Percentiles rank a stretch among this genome's conserved stretches.
Conservation (phyloP, 2,113 vertebrate genomes). For the Hippotragus niger region DNA sequence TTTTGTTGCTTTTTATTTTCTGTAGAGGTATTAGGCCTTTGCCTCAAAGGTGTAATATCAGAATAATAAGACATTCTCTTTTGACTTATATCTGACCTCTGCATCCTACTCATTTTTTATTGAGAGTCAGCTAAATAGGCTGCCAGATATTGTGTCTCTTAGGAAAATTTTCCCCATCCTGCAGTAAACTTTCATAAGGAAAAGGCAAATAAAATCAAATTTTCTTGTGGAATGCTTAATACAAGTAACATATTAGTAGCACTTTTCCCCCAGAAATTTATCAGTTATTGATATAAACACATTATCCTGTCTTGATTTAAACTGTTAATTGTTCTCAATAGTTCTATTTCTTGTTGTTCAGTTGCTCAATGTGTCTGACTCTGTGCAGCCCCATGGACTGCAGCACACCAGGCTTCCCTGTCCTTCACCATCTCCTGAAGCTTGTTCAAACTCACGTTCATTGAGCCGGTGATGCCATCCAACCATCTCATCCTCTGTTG, state of each 20-base stretch:
- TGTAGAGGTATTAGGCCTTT: conserved; percentile 78
- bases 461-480: background rate
- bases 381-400: background rate
- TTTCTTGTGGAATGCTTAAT: conserved; percentile 77
- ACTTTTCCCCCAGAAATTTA: conserved; percentile 74
- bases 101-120: conserved; percentile 75
- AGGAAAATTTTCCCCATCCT: conserved; percentile 83
- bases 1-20: conserved; percentile 70
- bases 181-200: conserved; percentile 77
- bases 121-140: conserved; percentile 70
- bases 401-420: background rate
- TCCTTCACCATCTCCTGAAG: background rate
- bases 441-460: background rate
- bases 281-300: conserved; percentile 64
- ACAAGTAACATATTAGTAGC: conserved; percentile 70
- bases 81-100: conserved; percentile 76
- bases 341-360: background rate
- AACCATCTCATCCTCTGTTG: background rate
- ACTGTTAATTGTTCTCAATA: conserved; percentile 52
- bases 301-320: conserved; percentile 64
- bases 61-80: conserved; percentile 74
- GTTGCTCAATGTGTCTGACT: background rate
- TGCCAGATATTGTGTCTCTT: conserved; percentile 80
- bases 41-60: conserved; percentile 76
- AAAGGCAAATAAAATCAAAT: conserved; percentile 80